Evolutionary conservation across 2,888 invertebrate species (phyloP).

Genomic region (Oscheius myriophilus): DNA sequence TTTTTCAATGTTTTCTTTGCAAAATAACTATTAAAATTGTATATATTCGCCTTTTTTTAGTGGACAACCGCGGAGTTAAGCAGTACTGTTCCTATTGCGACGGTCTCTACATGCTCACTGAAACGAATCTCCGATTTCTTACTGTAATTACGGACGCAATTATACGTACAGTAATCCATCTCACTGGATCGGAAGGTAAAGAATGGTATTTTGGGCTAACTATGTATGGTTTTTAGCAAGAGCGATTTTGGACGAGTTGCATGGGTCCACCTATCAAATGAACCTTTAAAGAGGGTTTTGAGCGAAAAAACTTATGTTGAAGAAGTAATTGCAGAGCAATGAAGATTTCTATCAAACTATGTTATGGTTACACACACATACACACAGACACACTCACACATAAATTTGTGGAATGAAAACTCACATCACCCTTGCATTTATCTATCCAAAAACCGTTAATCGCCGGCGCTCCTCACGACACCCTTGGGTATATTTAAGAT

Average conservation of each 20-base stretch:
- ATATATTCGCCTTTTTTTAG: slow-evolving; percentile 43
- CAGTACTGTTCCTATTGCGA: slow-evolving; percentile 55
- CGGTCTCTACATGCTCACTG: slow-evolving; percentile 52
- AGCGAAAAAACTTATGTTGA: too few relatives aligned
- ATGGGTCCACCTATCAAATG: slow-evolving; percentile 13
- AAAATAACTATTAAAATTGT: too few relatives aligned
- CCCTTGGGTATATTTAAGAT: too few relatives aligned
- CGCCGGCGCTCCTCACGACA: too few relatives aligned
- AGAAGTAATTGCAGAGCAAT: too few relatives aligned
- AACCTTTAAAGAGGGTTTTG: background rate
- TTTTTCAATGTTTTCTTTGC: too few relatives aligned
- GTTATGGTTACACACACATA: too few relatives aligned
- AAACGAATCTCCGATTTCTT: slow-evolving; percentile 48
- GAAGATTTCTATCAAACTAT: too few relatives aligned
- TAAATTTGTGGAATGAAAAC: too few relatives aligned
- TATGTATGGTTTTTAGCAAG: background rate
- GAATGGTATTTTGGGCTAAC: background rate
- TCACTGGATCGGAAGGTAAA: slow-evolving; percentile 39
- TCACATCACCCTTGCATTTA: too few relatives aligned
- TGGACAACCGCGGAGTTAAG: slow-evolving; percentile 45
- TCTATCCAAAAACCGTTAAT: too few relatives aligned
- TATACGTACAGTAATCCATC: slow-evolving; percentile 44
- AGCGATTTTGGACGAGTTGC: slow-evolving; percentile 20
- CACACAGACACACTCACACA: too few relatives aligned
- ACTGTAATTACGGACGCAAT: slow-evolving; percentile 47